phyloP scores from a whole-genome alignment of 2,113 vertebrate species.

The Pseudorectes ferrugineus region DNA sequence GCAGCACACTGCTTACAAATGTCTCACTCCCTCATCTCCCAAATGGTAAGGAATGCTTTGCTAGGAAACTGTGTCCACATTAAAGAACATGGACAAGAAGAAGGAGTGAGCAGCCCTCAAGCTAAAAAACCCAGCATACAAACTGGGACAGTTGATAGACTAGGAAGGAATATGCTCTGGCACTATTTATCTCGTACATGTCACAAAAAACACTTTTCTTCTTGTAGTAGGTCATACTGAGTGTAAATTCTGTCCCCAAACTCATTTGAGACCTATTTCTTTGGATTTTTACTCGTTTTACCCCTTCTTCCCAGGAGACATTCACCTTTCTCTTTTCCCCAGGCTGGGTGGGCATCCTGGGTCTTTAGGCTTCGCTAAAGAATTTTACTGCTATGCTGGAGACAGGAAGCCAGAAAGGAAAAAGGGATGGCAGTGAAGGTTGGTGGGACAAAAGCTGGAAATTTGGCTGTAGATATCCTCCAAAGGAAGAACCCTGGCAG shows the following conservation, averaged over 20 bases:
- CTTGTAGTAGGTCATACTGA: neutral
- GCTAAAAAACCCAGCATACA: neutral
- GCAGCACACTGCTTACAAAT: neutral
- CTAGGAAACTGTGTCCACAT: neutral
- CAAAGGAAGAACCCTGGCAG: neutral
- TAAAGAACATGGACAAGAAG: neutral
- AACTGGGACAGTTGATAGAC: neutral
- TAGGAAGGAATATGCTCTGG: neutral
- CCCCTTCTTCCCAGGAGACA: neutral
- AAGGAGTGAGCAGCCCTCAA: neutral
- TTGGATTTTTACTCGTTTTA: neutral
- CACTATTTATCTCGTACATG: neutral
- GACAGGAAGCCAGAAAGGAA: neutral
- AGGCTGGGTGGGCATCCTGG: neutral
- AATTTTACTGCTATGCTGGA: neutral
- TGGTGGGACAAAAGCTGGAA: neutral
- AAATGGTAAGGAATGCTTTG: neutral
- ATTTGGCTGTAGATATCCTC: neutral
- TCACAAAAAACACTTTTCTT: neutral
- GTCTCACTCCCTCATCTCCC: neutral
- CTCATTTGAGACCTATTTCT: neutral
- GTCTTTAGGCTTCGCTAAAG: neutral
- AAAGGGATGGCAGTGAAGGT: accelerated
- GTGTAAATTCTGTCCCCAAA: neutral
- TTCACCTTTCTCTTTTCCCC: neutral